Base-by-base conservation (phyloP, 2,888 invertebrate genomes). In the Frankliniella fusca region DNA sequence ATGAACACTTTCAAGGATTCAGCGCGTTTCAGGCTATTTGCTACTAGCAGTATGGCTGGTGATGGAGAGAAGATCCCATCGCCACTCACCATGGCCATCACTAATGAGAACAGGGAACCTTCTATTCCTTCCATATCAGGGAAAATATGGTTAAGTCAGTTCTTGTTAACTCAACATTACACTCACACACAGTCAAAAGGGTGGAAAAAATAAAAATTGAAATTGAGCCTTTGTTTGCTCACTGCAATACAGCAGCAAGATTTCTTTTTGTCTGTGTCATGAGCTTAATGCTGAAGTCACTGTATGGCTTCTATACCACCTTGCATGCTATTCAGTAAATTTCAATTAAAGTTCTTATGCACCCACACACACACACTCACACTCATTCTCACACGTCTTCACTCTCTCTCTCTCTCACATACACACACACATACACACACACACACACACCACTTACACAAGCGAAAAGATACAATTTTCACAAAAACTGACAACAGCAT, bases 1-100 rank as follows among this genome's bases (percentile, higher is more conserved):
- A 70, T 70, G 23, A 70, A 70, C 70, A 70, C n/a, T 20, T 70
- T 70, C 23, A 76, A 76, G 27, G 70, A 76, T 76, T 76, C 70
- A 76, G 70, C 27, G 70, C 70, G 27, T 76, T 76, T 76, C 70
- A 76, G 70, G 54, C 54, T 54, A 38, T 54, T 54, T 54, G 54
- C 54, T 54, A 12, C 15, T 15, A 54, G 54, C 54, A 15, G 20
- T 20, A 7, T 54, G 15, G 54, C 38, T 38, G 38, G 38, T 38
- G 3, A 38, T 5, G 5, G 20, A 61, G 27, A 76, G 70, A 23
- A 61, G 27, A 23, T 76, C 70, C 70, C 61, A 61, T 18, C 1
- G 15, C n/a, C 61, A 61, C 18, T 27, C 23, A 76, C 70, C 27
- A 8, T 20, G 15, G 27, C 27, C 12, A 76, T 27, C 12, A 27